A percentile compares a stretch with the other conserved stretches of the same genome.
Conservation (phyloP, 2,888 invertebrate species). For the Hemistola chrysoprasaria region DNA sequence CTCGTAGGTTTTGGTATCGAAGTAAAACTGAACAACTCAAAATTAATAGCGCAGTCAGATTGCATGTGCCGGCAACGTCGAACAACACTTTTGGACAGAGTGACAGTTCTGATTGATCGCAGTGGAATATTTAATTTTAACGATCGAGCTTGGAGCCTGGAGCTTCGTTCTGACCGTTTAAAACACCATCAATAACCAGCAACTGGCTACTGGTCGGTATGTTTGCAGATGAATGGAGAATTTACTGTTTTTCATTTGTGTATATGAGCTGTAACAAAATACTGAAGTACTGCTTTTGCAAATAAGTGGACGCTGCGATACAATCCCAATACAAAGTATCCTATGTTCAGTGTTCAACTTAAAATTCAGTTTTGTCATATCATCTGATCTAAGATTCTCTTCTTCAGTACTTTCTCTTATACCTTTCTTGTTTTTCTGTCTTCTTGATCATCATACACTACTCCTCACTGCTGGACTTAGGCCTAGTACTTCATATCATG, state of each 20-base stretch:
- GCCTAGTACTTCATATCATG: too few species aligned
- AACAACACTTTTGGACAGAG: constrained; percentile 27
- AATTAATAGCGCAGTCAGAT: constrained; percentile 29
- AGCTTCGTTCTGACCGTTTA: constrained; percentile 20
- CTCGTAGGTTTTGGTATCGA: constrained; percentile 2
- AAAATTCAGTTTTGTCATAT: constrained; percentile 1
- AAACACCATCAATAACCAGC: constrained; percentile 28
- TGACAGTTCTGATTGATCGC: constrained; percentile 32
- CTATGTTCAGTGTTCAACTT: too few species aligned
- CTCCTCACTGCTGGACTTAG: too few species aligned
- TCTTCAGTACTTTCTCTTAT: too few species aligned
- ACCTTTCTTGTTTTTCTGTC: too few species aligned
- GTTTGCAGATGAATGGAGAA: constrained; percentile 8
- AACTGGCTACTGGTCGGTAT: constrained; percentile 14
- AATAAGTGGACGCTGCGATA: too few species aligned
- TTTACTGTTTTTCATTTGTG: constrained; percentile 6
- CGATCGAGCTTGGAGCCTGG: constrained; percentile 13
- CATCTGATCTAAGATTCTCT: too few species aligned
- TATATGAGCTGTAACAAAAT: too few species aligned
- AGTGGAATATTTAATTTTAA: constrained; percentile 32
- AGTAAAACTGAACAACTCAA: constrained; percentile 21
- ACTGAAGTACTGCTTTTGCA: too few species aligned
- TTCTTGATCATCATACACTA: too few species aligned
- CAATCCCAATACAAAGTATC: too few species aligned
- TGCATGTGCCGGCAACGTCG: constrained; percentile 21